Percentiles rank a stretch among this genome's conserved stretches.
These are phyloP conservation scores for Torymus aiolomorphi DNA, from an alignment of 2,888 invertebrate species.

Conservation along the genomic window DNA sequence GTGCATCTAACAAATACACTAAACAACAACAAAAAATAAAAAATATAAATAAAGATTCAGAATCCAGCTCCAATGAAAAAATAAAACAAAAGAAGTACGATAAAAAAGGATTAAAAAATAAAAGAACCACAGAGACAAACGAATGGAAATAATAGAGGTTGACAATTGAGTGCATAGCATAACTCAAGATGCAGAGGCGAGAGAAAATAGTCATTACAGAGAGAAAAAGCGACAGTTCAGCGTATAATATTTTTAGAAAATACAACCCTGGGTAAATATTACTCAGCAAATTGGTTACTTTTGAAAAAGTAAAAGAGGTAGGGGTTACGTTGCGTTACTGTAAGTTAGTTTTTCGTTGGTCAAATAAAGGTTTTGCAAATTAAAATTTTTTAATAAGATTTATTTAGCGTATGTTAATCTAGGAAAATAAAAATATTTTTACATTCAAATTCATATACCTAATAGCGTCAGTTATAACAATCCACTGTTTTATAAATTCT, in stretches of 20 bases:
- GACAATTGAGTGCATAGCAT: slow-evolving; percentile 40
- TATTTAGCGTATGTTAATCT: too few species aligned
- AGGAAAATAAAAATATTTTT: too few species aligned
- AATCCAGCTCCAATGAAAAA: slow-evolving; percentile 58
- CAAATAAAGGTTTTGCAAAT: neutral
- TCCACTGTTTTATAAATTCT: too few species aligned
- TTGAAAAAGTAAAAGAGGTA: slow-evolving; percentile 20
- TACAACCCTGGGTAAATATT: slow-evolving; percentile 20
- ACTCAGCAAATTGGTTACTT: slow-evolving; percentile 20
- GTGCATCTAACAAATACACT: slow-evolving; percentile 76
- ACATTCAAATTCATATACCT: too few species aligned
- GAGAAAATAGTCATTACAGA: slow-evolving; percentile 29
- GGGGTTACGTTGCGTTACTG: slow-evolving; percentile 33
- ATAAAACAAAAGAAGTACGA: slow-evolving; percentile 59
- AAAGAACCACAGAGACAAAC: slow-evolving; percentile 19
- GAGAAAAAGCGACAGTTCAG: slow-evolving; percentile 44
- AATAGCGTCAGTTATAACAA: too few species aligned
- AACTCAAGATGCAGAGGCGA: slow-evolving; percentile 51
- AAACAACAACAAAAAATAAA: slow-evolving; percentile 75
- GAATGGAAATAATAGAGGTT: slow-evolving; percentile 27
- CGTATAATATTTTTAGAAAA: slow-evolving; percentile 5
- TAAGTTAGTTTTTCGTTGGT: slow-evolving; percentile 16
- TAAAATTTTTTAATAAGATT: neutral
- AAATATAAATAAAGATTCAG: slow-evolving; percentile 72
- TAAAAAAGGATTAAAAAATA: slow-evolving; percentile 59